Base-by-base conservation (phyloP, 2,888 invertebrate species). In the Drosophila acutilabella region DNA sequence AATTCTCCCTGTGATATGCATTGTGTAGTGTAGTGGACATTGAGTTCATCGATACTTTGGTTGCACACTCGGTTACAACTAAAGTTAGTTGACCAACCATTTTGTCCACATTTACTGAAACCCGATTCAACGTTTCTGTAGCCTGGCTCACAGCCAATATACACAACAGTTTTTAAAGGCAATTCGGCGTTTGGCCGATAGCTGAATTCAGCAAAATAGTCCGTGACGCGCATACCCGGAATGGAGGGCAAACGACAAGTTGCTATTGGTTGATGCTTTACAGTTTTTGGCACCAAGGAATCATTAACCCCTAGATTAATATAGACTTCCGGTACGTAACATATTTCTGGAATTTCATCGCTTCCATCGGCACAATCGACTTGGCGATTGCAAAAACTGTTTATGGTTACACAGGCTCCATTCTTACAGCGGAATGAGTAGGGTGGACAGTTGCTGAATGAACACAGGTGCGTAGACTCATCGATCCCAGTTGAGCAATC, bases 401-500 rank as follows among this genome's bases (percentile, higher is more conserved):
- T n/a, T 2, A 4, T 0, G 26, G 11, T 13, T 2, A 81, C 54
- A 40, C 79, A 80, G 6, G 78, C 90, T 1, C 91, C 91, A 13
- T 81, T 86, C 0, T 70, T 58, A 26, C 91, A 91, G 1, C 77
- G 79, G 23, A 70, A 74, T 1, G 60, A 10, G 47, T 76, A 72
- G 0, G 93, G 91, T 1, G 64, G 44, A 60, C 78, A 82, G 0
- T 8, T 0, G 4, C 30, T 8, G 36, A 74, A 64, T 8, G 72
- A 61, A 51, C 92, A 92, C 10, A 81, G 26, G 2, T 74, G 67
- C 0, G 71, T 36, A 6, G 57, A 74, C 65, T 91, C 91, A 67
- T 91, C 91, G 0, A 78, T 77, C 14, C 71, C 69, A 51, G 88
- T 78, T 0, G 13, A 0, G 51, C 91, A 91, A 45, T 91, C 61